Evolutionary conservation across 2,888 invertebrate species (phyloP).

Genomic region (Troilus luridus): DNA sequence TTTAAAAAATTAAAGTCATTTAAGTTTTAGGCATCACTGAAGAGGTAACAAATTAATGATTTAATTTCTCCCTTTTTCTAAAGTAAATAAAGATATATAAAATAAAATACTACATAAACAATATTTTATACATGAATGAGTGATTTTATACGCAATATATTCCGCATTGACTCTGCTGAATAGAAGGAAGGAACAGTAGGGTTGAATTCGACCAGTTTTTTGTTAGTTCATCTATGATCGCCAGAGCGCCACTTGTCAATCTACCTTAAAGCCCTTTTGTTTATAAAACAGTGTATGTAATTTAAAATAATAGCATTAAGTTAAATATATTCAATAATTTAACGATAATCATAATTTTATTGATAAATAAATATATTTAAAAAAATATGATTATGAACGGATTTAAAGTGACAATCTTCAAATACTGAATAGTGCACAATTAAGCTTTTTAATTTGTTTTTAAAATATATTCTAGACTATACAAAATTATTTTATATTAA

Average conservation of each 20-base stretch:
- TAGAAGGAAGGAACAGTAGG: neutral
- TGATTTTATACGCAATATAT: neutral
- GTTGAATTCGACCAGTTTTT: constrained; percentile 22
- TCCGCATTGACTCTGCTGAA: neutral
- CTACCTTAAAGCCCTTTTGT: neutral
- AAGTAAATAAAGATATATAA: neutral
- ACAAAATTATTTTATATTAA: too few relatives aligned
- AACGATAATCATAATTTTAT: neutral
- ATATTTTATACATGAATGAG: neutral
- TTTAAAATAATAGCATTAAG: neutral
- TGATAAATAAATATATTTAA: neutral
- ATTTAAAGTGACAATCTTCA: neutral
- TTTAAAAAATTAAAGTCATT: neutral
- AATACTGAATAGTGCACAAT: too few relatives aligned
- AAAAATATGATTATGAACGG: neutral
- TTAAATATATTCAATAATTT: neutral
- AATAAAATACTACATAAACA: neutral
- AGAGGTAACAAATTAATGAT: too few relatives aligned
- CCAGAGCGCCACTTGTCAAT: constrained; percentile 47
- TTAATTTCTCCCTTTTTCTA: too few relatives aligned
- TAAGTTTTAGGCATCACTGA: too few relatives aligned
- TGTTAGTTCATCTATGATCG: constrained; percentile 23
- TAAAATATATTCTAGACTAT: too few relatives aligned
- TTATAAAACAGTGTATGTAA: neutral
- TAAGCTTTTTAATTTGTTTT: too few relatives aligned